Percentiles rank a stretch among this genome's conserved stretches.
Evolutionary conservation across 2,797 vertebrate species (phyloP).

Genomic region (Megalops cyprinoides): DNA sequence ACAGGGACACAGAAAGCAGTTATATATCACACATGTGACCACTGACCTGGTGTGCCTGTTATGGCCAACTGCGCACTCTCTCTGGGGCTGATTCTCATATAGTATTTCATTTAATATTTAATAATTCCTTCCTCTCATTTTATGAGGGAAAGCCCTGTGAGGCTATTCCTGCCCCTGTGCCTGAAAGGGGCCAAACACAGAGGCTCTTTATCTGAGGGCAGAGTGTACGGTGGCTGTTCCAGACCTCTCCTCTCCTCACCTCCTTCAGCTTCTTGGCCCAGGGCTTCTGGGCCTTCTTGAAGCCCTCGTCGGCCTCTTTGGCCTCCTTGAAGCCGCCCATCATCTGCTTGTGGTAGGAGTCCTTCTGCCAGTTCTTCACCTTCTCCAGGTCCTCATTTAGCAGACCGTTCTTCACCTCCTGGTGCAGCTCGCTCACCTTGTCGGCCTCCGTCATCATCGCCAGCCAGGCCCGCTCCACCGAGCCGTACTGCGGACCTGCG

Average conservation of each 20-base stretch:
- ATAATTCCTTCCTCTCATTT: not conserved
- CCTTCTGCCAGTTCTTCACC: constrained; percentile 99
- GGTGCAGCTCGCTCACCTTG: constrained; percentile 94
- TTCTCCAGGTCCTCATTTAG: constrained; percentile 91
- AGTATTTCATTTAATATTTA: not conserved
- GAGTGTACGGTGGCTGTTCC: too few relatives aligned
- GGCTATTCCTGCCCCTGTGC: not conserved
- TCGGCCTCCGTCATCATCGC: constrained; percentile 90
- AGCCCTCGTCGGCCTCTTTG: constrained; percentile 95
- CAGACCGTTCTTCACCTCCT: constrained; percentile 89
- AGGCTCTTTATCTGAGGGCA: too few relatives aligned
- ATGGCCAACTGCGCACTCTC: not conserved
- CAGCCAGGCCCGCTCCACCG: constrained; percentile 90
- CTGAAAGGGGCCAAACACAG: not conserved
- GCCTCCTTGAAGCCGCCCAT: constrained; percentile 98
- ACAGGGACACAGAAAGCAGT: not conserved
- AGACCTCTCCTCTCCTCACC: constrained; percentile 67
- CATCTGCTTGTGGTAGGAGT: constrained; percentile 97
- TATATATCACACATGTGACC: not conserved
- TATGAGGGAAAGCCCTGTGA: not conserved
- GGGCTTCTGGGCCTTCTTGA: constrained; percentile 96
- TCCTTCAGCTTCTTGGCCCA: constrained; percentile 99
- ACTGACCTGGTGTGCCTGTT: too few relatives aligned
- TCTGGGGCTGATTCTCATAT: too few relatives aligned
- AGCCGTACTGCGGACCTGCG: constrained; percentile 94